These are phyloP conservation scores for Nysson spinosus DNA, from an alignment of 2,888 invertebrate species.

Conservation along the genomic window DNA sequence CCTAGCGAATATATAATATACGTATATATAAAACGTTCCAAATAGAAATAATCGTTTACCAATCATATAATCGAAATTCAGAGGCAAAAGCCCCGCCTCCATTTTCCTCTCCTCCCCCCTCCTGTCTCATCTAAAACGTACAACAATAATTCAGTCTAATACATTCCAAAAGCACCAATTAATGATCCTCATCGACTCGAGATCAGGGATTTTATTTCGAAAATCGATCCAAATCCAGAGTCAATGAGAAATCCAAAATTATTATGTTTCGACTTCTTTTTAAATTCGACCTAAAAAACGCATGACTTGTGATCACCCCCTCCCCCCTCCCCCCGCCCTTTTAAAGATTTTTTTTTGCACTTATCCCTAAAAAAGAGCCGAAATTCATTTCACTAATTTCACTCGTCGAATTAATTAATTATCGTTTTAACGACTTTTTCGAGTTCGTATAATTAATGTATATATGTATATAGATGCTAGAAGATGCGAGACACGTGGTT, in stretches of 20 bases:
- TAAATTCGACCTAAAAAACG: background rate
- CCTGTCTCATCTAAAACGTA: slow-evolving; percentile 62
- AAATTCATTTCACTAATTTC: background rate
- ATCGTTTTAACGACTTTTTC: slow-evolving; percentile 47
- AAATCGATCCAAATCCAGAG: background rate
- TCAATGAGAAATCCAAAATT: slow-evolving; percentile 28
- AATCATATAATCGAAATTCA: slow-evolving; percentile 52
- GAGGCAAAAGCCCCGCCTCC: slow-evolving; percentile 54
- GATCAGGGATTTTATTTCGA: background rate
- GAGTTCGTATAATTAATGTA: slow-evolving; percentile 24
- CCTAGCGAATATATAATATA: slow-evolving; percentile 59
- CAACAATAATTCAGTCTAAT: slow-evolving; percentile 77
- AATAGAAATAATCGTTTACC: slow-evolving; percentile 65
- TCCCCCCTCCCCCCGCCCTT: no score
- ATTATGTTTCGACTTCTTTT: background rate
- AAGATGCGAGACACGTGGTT: slow-evolving; percentile 29
- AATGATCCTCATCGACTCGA: slow-evolving; percentile 51
- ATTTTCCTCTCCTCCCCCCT: slow-evolving; percentile 28
- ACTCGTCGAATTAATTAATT: slow-evolving; percentile 6
- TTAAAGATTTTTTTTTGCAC: background rate
- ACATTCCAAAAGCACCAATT: slow-evolving; percentile 75
- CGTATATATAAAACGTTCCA: slow-evolving; percentile 63
- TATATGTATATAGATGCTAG: slow-evolving; percentile 36
- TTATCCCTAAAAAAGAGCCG: slow-evolving; percentile 2
- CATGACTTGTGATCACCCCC: no score